Evolutionary conservation across 2,113 vertebrate species (phyloP).

Genomic region (Aspiorhynchus laticeps): DNA sequence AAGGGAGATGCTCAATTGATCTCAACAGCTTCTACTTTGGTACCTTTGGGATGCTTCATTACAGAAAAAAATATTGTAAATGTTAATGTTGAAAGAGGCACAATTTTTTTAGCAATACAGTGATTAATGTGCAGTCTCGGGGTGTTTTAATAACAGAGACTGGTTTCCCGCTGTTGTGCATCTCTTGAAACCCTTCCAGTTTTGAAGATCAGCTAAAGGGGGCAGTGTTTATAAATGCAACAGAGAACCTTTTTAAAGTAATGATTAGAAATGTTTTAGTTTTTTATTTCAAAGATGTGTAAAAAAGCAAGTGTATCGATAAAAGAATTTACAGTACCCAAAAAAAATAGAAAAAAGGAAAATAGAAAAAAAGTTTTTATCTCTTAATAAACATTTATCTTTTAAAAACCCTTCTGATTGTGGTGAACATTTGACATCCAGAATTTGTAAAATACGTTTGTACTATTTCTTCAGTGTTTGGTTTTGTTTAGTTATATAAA

Average conservation of each 20-base stretch:
- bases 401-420: conserved; percentile 57
- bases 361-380: conserved; percentile 62
- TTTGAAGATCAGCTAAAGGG: conserved; percentile 63
- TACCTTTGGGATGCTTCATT: conserved; percentile 15
- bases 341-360: conserved; percentile 40
- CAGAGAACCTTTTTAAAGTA: conserved; percentile 63
- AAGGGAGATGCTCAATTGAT: conserved; percentile 16
- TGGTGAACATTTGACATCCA: neutral
- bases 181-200: conserved; percentile 62
- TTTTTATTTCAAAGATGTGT: conserved; percentile 67
- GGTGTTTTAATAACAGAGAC: conserved; percentile 28
- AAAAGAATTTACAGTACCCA: conserved; percentile 70
- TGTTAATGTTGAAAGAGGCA: conserved; percentile 23
- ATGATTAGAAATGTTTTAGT: conserved; percentile 63
- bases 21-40: neutral
- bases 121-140: conserved; percentile 23
- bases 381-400: conserved; percentile 76
- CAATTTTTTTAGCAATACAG: neutral
- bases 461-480: neutral
- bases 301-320: conserved; percentile 60
- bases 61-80: neutral
- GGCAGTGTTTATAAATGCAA: conserved; percentile 65
- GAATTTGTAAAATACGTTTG: neutral
- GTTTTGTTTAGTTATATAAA: neutral
- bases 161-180: conserved; percentile 52